Evolutionary conservation across 2,113 vertebrate species (phyloP), one percentile per base, ranked within the genome.

Genomic region (Silurus meridionalis): DNA sequence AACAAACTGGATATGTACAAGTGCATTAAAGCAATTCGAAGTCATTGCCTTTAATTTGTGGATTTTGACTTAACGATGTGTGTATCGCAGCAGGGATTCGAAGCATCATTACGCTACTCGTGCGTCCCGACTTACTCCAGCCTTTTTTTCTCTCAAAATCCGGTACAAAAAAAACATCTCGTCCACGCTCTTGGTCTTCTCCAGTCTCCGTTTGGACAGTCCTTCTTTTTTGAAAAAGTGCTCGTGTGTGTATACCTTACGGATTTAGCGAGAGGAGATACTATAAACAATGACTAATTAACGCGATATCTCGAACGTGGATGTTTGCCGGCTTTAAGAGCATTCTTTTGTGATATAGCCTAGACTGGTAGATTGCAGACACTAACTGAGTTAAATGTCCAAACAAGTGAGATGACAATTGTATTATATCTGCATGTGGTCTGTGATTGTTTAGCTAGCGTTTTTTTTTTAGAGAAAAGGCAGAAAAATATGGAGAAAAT

Each of bases 321-420:
- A 92, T 94, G 94, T 94, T 94, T 91, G 92, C 93, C 89, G 91
- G 92, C 93, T 94, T 92, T 91, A 90, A 92, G 93, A 93, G 93
- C 93, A 94, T 93, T 67, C 89, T 92, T 94, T 95, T 94, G 94
- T 95, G 95, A 94, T 94, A 93, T 95, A 95, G 94, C 93, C 94
- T 96, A 96, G 95, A 94, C 89, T 85, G 93, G 93, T 95, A 96
- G 95, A 94, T 95, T 93, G 89, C 94, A 94, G 94, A 94, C 93
- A 94, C 93, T 93, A 95, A 95, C 92, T 92, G 92, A 95, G 92
- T 91, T 93, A 86, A 89, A 88, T 89, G 90, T 91, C 91, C 87
- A 89, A 92, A 90, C 85, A 87, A 90, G 89, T 91, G 91, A 91
- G 88, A 92, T 90, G 94, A 94, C 93, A 94, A 93, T 95, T 96